Percentiles rank a stretch among this genome's conserved stretches.
These are phyloP conservation scores for Carassius carassius DNA, from an alignment of 2,113 vertebrate species.

Conservation along the genomic window DNA sequence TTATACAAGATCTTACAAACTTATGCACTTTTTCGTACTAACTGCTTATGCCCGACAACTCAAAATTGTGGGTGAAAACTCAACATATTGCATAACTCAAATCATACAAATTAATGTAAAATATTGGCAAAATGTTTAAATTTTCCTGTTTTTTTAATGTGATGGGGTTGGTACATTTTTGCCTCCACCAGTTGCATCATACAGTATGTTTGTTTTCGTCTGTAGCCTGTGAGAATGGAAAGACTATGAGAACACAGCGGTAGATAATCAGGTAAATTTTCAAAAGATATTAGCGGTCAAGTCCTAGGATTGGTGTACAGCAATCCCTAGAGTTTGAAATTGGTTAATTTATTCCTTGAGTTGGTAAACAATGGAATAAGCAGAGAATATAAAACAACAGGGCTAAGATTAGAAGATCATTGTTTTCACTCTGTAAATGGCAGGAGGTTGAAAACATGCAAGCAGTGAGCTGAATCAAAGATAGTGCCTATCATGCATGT, in stretches of 20 bases:
- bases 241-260: not conserved
- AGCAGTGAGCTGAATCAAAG: constrained; percentile 23
- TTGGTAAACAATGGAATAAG: not conserved
- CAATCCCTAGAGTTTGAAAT: not conserved
- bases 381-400: constrained; percentile 22
- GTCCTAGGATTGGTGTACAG: not conserved
- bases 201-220: not conserved
- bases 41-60: no score
- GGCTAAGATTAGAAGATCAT: constrained; percentile 5
- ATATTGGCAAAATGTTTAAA: no score
- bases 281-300: not conserved
- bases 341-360: no score
- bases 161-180: no score
- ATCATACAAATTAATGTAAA: no score
- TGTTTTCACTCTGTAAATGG: not conserved
- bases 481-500: not conserved
- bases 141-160: no score
- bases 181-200: not conserved
- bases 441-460: constrained; percentile 6
- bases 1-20: no score
- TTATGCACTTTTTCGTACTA: no score
- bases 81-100: no score
- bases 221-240: not conserved
- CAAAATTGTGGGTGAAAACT: no score
- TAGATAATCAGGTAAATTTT: not conserved